A percentile compares a stretch with the other conserved stretches of the same genome.
Evolutionary conservation across 1,140 invertebrate genomes (phyloP).

Genomic region (Ceratoteleas bidentatus): DNA sequence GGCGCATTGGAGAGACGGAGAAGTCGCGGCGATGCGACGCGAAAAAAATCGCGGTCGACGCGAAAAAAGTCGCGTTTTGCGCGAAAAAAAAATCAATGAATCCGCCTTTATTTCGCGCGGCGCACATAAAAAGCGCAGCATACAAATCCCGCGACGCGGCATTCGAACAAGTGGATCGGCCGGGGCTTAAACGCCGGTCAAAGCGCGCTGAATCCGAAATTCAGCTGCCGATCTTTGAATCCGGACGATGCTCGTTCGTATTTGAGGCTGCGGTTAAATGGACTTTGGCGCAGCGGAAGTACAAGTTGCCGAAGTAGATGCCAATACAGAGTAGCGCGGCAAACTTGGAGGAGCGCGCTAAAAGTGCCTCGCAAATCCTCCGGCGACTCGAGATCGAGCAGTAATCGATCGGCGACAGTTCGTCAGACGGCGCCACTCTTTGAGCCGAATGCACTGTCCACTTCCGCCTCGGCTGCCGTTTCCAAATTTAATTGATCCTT

Average conservation of each 20-base stretch:
- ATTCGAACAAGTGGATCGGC: neutral
- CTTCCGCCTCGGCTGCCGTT: conserved; percentile 22
- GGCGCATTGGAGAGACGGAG: too few species aligned
- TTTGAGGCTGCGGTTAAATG: conserved; percentile 45
- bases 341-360: conserved; percentile 26
- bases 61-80: too few species aligned
- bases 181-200: conserved; percentile 7
- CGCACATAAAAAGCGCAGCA: neutral
- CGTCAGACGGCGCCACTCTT: conserved; percentile 15
- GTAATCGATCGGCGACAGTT: conserved; percentile 33
- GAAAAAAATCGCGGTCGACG: too few species aligned
- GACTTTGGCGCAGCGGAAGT: conserved; percentile 58
- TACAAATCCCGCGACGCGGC: conserved; percentile 5
- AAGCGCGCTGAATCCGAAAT: conserved; percentile 5
- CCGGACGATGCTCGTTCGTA: conserved; percentile 29
- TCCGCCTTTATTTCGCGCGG: too few species aligned
- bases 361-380: conserved; percentile 37
- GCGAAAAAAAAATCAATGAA: too few species aligned
- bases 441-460: conserved; percentile 22
- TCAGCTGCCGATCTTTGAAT: conserved; percentile 18
- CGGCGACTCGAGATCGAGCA: conserved; percentile 26
- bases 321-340: conserved; percentile 30
- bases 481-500: conserved; percentile 24
- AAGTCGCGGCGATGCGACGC: too few species aligned
- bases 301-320: conserved; percentile 49